Evolutionary conservation across 2,888 invertebrate species (phyloP).

Genomic region (Ctenicera cuprea): DNA sequence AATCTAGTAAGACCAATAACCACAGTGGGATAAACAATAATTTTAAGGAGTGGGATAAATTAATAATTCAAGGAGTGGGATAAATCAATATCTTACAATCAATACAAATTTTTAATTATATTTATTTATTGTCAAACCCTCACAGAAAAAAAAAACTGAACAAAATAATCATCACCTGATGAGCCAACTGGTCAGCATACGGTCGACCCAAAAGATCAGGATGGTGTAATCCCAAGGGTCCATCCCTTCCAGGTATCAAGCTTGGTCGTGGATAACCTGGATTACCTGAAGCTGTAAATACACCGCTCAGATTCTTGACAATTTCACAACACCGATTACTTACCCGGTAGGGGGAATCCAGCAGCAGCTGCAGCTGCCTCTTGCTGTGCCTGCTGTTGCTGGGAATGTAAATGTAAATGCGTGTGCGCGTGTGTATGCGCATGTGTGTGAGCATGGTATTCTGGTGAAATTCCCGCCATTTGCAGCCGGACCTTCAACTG

Average conservation of each 20-base stretch:
- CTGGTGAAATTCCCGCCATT: constrained; percentile 92
- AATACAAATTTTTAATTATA: no score
- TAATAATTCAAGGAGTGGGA: no score
- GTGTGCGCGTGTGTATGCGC: constrained; percentile 95
- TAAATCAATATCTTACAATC: neutral
- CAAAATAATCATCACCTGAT: constrained; percentile 69
- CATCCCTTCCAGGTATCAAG: constrained; percentile 76
- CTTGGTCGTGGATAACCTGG: constrained; percentile 79
- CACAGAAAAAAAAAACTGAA: no score
- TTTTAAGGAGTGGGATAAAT: neutral
- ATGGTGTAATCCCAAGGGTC: constrained; percentile 82
- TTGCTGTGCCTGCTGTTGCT: constrained; percentile 86
- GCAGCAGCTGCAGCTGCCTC: constrained; percentile 75
- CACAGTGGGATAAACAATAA: neutral
- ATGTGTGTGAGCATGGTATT: constrained; percentile 95
- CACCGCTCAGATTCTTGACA: neutral
- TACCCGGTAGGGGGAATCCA: constrained; percentile 78
- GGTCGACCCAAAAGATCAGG: constrained; percentile 87
- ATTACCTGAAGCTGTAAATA: constrained; percentile 72
- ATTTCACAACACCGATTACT: constrained; percentile 21
- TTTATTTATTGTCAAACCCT: no score
- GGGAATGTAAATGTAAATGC: constrained; percentile 89
- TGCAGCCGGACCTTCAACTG: constrained; percentile 81
- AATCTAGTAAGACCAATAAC: constrained; percentile 16
- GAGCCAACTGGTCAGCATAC: constrained; percentile 88